Evolutionary conservation across 2,797 vertebrate genomes (phyloP), one percentile per base, ranked within the genome.

Genomic region (Protosalanx chinensis): DNA sequence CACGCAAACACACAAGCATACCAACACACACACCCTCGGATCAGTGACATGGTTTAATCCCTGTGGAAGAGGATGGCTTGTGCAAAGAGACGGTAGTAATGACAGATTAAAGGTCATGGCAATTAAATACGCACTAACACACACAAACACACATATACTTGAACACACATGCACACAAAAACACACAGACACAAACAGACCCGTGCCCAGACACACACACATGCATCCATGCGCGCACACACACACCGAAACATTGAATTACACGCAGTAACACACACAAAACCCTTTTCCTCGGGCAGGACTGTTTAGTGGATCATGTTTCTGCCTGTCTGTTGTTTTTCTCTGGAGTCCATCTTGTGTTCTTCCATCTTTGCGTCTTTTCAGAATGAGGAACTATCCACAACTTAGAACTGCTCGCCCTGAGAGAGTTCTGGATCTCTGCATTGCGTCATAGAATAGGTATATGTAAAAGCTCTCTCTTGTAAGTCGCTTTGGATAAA

Each of bases 81-180:
- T 61, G 63, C 63, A 82, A 84, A 82, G 74, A 79, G 72, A 77
- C 53, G 29, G 5, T 63, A 68, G 59, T 73, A 81, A 81, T 82
- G 67, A 78, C 67, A 41, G 71, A 57, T 78, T 79, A 82, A 78
- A 84, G 84, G 76, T 87, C 79, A 82, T 65, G 74, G 69, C 82
- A 80, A 85, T 79, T 78, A 82, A 32, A 76, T 59, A 59, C 6
- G 18, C 58, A 68, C 37, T 23, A 37, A 66, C 64, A 10, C 33
- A 51, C 37, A 27, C 33, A 51, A n/a, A 27, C 64, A 51, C 41
- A 6, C 64, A 41, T 35, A 6, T 6, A 23, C 33, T 3, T 23
- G 35, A 12, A 32, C 66, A 63, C 30, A 61, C 59, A 29, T 37
- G 35, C 29, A 63, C 6, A 6, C 0, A 56, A 8, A 29, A 32